Percentiles rank a stretch among this genome's conserved stretches.
phyloP scores from a whole-genome alignment of 2,113 vertebrate species.

The Heterochromis multidens region DNA sequence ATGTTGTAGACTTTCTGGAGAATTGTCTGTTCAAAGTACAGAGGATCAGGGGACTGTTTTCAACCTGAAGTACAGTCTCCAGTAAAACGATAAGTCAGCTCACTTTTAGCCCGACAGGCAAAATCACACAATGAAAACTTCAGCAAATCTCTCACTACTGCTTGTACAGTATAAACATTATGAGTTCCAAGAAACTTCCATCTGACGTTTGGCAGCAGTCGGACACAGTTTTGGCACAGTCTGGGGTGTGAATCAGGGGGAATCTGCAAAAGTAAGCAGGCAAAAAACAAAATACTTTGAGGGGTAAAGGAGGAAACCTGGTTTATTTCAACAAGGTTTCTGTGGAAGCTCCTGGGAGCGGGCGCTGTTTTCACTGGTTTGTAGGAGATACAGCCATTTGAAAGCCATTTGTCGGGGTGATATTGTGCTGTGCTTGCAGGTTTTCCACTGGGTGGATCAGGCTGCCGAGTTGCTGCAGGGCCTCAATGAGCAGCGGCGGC shows the following conservation, averaged over 20 bases:
- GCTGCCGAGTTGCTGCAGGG: constrained; percentile 81
- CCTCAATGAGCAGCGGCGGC: constrained; percentile 87
- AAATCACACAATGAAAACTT: not conserved
- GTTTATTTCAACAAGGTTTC: not conserved
- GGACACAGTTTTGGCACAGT: not conserved
- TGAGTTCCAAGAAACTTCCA: not conserved
- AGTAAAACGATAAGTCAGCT: not conserved
- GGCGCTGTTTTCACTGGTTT: not conserved
- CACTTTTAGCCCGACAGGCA: not conserved
- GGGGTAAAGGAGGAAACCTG: not conserved
- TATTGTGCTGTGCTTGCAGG: constrained; percentile 62
- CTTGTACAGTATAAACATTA: not conserved
- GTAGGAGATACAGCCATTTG: fast-evolving
- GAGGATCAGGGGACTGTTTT: not conserved
- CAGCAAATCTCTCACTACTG: not conserved
- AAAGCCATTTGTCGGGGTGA: no score
- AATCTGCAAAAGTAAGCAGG: not conserved
- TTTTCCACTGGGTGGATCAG: constrained; percentile 84
- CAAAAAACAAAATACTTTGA: not conserved
- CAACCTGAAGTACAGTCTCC: not conserved
- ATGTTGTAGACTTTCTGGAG: not conserved
- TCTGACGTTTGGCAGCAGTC: not conserved
- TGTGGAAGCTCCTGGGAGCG: fast-evolving
- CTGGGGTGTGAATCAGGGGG: not conserved
- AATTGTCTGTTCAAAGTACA: not conserved